Conservation (phyloP, 2,113 vertebrate species). For the Sminthopsis crassicaudata region DNA sequence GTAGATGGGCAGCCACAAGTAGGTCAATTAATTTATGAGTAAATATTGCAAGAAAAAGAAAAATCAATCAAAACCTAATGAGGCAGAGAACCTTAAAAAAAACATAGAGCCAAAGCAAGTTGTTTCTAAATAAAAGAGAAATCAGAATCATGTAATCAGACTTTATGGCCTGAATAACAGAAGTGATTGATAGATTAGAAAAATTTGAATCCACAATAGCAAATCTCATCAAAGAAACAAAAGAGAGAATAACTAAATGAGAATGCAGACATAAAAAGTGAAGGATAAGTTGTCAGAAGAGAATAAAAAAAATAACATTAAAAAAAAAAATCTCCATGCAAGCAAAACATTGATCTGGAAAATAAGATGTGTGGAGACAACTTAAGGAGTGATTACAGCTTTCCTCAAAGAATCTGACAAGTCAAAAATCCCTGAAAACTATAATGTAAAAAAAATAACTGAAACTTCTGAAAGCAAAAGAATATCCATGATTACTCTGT, state of each 20-base stretch:
- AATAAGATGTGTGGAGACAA: background rate
- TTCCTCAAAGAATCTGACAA: background rate
- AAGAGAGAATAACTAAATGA: background rate
- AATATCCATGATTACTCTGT: background rate
- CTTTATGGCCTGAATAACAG: background rate
- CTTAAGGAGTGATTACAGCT: background rate
- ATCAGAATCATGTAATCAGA: background rate
- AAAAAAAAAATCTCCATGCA: background rate
- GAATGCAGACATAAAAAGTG: background rate
- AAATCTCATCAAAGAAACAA: background rate
- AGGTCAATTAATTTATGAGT: background rate
- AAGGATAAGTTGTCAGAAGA: background rate
- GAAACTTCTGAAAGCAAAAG: background rate
- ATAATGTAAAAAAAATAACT: background rate
- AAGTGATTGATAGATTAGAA: background rate
- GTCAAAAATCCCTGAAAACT: background rate
- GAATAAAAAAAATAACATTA: background rate
- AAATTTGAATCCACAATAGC: background rate
- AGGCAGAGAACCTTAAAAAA: background rate
- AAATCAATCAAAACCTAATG: background rate
- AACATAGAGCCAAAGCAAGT: background rate
- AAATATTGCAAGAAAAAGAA: background rate
- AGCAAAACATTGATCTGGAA: background rate
- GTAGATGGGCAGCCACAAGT: too few relatives aligned
- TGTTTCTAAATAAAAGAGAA: background rate